These are phyloP conservation scores for Columbina picui DNA, from an alignment of 2,113 vertebrate genomes.

Conservation along the genomic window DNA sequence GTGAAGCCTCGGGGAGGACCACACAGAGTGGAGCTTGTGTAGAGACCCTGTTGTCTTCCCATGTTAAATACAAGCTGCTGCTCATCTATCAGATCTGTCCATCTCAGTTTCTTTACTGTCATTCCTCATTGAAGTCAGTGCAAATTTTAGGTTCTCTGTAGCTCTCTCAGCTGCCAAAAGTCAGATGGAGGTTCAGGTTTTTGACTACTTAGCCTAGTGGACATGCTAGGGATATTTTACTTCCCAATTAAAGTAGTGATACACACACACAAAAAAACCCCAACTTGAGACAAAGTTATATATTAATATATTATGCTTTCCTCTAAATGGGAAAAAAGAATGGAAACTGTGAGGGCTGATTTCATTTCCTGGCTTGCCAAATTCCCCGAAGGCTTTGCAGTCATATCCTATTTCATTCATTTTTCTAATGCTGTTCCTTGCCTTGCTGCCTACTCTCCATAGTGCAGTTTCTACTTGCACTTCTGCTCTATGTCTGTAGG, in stretches of 20 bases:
- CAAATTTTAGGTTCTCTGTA: neutral
- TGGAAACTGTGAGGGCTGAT: neutral
- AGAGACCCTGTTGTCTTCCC: neutral
- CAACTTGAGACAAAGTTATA: neutral
- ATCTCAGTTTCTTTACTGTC: neutral
- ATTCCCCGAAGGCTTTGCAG: neutral
- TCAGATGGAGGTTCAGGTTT: rapidly evolving
- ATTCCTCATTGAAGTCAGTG: neutral
- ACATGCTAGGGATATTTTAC: neutral
- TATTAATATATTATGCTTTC: neutral
- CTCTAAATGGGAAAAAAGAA: neutral
- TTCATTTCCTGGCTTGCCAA: neutral
- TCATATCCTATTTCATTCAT: neutral
- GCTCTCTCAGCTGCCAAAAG: neutral
- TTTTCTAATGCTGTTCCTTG: neutral
- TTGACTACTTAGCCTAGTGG: rapidly evolving
- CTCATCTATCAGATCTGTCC: neutral
- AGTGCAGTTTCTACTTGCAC: neutral
- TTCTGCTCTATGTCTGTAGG: neutral
- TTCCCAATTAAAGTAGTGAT: neutral
- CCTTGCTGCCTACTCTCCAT: neutral
- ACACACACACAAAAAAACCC: neutral
- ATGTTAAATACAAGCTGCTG: neutral
- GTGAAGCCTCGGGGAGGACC: neutral
- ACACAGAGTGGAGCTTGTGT: neutral